phyloP scores from a whole-genome alignment of 2,113 vertebrate species.

The Tragelaphus buxtoni region DNA sequence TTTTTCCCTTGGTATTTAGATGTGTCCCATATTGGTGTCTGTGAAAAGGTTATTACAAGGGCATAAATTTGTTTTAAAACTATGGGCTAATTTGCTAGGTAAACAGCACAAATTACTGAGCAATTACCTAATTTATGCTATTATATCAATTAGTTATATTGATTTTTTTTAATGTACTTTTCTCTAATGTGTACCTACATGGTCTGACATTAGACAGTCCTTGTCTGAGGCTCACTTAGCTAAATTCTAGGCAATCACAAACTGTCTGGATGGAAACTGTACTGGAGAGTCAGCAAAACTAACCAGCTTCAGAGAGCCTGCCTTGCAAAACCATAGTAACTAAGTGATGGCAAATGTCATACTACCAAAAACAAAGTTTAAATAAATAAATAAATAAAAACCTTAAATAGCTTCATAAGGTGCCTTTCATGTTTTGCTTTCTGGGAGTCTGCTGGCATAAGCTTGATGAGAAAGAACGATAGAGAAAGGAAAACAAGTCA shows the following conservation, averaged over 20 bases:
- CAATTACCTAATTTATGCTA: slow-evolving; percentile 10
- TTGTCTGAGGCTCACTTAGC: not conserved
- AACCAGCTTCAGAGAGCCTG: not conserved
- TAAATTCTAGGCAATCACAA: not conserved
- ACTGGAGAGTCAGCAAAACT: not conserved
- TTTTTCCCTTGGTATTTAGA: slow-evolving; percentile 43
- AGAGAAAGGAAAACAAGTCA: not conserved
- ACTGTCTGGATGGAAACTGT: not conserved
- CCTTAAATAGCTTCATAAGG: not conserved
- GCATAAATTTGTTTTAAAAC: slow-evolving; percentile 34
- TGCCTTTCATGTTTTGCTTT: not conserved
- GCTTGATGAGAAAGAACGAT: not conserved
- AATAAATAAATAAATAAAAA: not conserved
- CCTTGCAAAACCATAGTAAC: not conserved
- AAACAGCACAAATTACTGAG: slow-evolving; percentile 30
- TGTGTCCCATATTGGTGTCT: not conserved
- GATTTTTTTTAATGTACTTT: not conserved
- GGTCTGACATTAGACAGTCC: not conserved
- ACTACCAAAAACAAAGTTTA: not conserved
- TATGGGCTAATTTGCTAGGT: not conserved
- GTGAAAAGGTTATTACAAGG: slow-evolving; percentile 16
- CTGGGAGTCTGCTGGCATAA: not conserved
- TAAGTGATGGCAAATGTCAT: not conserved
- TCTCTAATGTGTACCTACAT: not conserved
- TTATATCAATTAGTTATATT: slow-evolving; percentile 1